Conservation (phyloP, 2,888 invertebrate species). For the Phorcus lineatus region DNA sequence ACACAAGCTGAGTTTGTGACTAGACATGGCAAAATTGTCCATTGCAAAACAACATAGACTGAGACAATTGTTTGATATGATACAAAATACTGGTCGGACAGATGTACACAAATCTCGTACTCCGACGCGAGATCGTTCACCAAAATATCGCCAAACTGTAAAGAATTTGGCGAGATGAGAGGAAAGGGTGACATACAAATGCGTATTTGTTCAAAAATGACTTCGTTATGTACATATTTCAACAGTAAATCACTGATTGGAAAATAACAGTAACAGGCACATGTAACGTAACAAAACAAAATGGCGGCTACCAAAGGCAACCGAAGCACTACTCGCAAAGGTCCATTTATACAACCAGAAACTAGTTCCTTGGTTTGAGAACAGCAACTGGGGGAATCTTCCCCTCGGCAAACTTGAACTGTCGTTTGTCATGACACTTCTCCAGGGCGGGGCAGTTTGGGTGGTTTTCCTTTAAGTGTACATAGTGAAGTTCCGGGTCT, state of each 20-base stretch:
- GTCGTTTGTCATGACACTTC: slow-evolving; percentile 97
- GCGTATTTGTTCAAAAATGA: no score
- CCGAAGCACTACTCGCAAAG: slow-evolving; percentile 7
- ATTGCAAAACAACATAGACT: no score
- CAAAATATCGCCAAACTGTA: no score
- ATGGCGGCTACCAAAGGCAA: slow-evolving; percentile 14
- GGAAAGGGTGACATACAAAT: no score
- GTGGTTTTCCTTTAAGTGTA: slow-evolving; percentile 87
- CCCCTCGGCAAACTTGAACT: slow-evolving; percentile 80
- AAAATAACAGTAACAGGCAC: slow-evolving; percentile 16
- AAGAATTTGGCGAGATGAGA: no score
- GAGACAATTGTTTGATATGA: no score
- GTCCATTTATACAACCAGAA: not conserved
- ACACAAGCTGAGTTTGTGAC: no score
- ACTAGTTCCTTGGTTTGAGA: slow-evolving; percentile 17
- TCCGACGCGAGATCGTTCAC: no score
- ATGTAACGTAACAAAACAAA: slow-evolving; percentile 18
- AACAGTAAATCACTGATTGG: not conserved
- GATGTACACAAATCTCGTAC: no score
- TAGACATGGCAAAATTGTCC: no score
- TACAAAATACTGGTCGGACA: no score
- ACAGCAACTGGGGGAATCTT: slow-evolving; percentile 1
- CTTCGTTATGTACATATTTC: no score
- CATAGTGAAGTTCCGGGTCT: slow-evolving; percentile 95
- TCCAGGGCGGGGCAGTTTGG: slow-evolving; percentile 88